Conservation (phyloP, 2,113 vertebrate species). For the Drymodes brunneopygia region DNA sequence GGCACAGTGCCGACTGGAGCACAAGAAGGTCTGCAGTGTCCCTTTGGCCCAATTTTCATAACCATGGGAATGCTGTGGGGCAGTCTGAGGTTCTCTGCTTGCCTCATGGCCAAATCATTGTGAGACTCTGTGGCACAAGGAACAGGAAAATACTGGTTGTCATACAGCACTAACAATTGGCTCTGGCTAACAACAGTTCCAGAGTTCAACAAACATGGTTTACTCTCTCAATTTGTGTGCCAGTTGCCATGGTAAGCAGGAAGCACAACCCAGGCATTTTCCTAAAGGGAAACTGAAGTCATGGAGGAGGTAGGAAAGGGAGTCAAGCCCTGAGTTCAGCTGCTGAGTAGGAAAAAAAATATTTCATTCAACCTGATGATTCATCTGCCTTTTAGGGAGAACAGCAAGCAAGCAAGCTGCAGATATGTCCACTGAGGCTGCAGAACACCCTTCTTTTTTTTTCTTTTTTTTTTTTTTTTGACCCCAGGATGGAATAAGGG, state of each 20-base stretch:
- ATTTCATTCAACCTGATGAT: not conserved
- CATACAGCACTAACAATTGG: not conserved
- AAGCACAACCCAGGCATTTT: constrained; percentile 26
- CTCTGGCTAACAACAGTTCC: not conserved
- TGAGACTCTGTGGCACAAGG: not conserved
- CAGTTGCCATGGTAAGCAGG: constrained; percentile 42
- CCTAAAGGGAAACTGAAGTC: constrained; percentile 37
- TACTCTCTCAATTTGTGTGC: not conserved
- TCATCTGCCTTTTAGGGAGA: not conserved
- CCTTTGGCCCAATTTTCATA: not conserved
- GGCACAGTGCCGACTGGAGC: not conserved
- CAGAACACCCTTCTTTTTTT: not conserved
- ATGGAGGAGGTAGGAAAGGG: constrained; percentile 16
- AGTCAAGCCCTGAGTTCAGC: not conserved
- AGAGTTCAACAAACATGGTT: not conserved
- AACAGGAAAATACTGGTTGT: not conserved
- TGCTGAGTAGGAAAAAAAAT: not conserved
- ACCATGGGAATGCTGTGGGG: not conserved
- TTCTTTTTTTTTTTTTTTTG: not conserved
- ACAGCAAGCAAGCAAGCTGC: not conserved
- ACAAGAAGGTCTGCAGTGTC: not conserved
- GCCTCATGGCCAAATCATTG: not conserved
- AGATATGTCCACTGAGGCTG: not conserved
- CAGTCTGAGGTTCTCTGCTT: not conserved
- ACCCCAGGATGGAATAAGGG: not conserved